Base-by-base conservation (phyloP, 2,888 invertebrate genomes). In the Physocephala rufipes region DNA sequence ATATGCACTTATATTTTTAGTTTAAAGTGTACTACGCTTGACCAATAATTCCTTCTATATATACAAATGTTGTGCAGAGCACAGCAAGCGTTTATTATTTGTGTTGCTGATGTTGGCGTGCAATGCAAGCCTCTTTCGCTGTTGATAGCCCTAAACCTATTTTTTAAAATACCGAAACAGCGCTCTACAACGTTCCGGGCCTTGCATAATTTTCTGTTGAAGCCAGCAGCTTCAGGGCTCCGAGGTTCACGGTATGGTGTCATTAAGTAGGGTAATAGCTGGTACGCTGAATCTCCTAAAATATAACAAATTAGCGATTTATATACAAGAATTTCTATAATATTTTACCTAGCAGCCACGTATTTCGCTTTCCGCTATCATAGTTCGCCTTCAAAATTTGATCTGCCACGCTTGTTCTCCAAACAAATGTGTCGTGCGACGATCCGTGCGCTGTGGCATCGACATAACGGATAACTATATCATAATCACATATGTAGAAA, bases 371-470 rank as follows among this genome's bases (percentile, higher is more conserved):
- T 1, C 47, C 47, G 47, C 13, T 15, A 47, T 47, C 16, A 47
- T 47, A 47, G 13, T 47, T 47, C 16, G 1, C 24, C 24, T 9
- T 21, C 2, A 55, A 21, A 15, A 4, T 24, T 55, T 55, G 7
- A n/a, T 55, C 24, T 24, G 24, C n/a, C 13, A 4, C 55, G 13
- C 55, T 55, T 26, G 21, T 21, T 21, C 24, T 55, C 55, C 55
- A 55, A 55, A 55, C 13, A 55, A 55, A 55, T 15, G 55, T 24
- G 13, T 55, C 55, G 21, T 55, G n/a, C n/a, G n/a, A n/a, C n/a
- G n/a, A n/a, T n/a, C n/a, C n/a, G n/a, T n/a, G n/a, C n/a, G n/a
- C n/a, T n/a, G n/a, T n/a, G n/a, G n/a, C n/a, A n/a, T n/a, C n/a
- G n/a, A n/a, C n/a, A n/a, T n/a, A n/a, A n/a, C n/a, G n/a, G n/a